Evolutionary conservation across 2,888 invertebrate species (phyloP), one percentile per base, ranked within the genome.

Genomic region (Cryptus armator): DNA sequence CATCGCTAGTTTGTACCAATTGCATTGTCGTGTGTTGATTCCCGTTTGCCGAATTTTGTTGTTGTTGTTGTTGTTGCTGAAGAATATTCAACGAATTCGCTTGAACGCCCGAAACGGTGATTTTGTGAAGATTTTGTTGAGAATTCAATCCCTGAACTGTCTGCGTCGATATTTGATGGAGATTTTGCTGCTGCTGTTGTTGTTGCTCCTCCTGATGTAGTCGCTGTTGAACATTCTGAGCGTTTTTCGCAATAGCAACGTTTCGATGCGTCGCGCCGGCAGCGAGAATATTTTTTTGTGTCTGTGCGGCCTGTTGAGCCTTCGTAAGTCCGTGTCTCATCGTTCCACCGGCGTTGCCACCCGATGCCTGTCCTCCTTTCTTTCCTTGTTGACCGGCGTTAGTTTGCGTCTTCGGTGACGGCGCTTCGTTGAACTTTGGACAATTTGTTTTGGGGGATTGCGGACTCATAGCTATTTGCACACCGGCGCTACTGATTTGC

Each of bases 111-210:
- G 88, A 85, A 24, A 87, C 86, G 19, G 84, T 87, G 12, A 86
- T 90, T 89, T 86, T 91, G 85, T 93, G 93, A 56, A 93, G 82
- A 88, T 91, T 93, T 74, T 93, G 93, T 74, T 93, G 93, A 0
- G 92, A 88, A 82, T 93, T 93, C 72, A 92, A 89, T 12, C 91
- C 90, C 76, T 93, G 93, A 6, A 92, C 89, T 3, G 91, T 90
- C 74, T 93, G 93, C 5, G 93, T 90, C 3, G 92, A 91, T 64
- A 92, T 90, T 79, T 93, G 93, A 62, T 92, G 92, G 14, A 91
- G 89, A 88, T 92, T 93, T 79, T 92, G 92, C 78, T 93, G 93
- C 62, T 87, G 89, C 16, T 85, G 88, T 56, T 89, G 90, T 77
- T 89, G 88, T 79, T 85, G 89, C 84, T 89, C 90, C 53, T 88